A percentile compares a stretch with the other conserved stretches of the same genome.
These are phyloP conservation scores for Nomada fucata DNA, from an alignment of 2,888 invertebrate genomes.

Conservation along the genomic window DNA sequence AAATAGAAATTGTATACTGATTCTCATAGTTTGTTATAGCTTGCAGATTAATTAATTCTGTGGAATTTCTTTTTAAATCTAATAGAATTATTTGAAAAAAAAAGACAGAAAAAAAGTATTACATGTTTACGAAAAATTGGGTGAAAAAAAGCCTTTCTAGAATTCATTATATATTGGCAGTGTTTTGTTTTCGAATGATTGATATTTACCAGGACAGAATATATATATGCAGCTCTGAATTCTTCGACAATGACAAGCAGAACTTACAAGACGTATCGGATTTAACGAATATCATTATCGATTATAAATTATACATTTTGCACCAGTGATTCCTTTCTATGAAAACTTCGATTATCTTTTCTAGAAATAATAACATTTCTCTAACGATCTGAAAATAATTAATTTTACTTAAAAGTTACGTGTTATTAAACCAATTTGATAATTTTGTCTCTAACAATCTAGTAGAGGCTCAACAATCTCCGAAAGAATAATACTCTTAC, in stretches of 20 bases:
- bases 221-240: conserved; percentile 1
- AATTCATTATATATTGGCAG: background rate
- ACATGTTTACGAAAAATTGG: too few species aligned
- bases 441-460: background rate
- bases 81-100: background rate
- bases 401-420: background rate
- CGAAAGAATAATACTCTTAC: conserved; percentile 26
- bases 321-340: conserved; percentile 25
- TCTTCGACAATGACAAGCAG: conserved; percentile 22
- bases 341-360: conserved; percentile 13
- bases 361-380: conserved; percentile 4
- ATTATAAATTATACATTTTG: conserved; percentile 42
- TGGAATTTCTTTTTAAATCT: background rate
- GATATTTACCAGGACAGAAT: too few species aligned
- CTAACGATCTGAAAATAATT: background rate
- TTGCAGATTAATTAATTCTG: too few species aligned
- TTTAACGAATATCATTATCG: conserved; percentile 57
- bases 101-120: too few species aligned
- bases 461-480: background rate
- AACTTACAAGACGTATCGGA: conserved; percentile 28
- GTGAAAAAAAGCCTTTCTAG: background rate
- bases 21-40: too few species aligned
- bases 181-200: conserved; percentile 2
- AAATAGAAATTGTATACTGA: too few species aligned
- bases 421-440: background rate